Evolutionary conservation across 2,888 invertebrate species (phyloP), one percentile per base, ranked within the genome.

Genomic region (Andrena praecox): DNA sequence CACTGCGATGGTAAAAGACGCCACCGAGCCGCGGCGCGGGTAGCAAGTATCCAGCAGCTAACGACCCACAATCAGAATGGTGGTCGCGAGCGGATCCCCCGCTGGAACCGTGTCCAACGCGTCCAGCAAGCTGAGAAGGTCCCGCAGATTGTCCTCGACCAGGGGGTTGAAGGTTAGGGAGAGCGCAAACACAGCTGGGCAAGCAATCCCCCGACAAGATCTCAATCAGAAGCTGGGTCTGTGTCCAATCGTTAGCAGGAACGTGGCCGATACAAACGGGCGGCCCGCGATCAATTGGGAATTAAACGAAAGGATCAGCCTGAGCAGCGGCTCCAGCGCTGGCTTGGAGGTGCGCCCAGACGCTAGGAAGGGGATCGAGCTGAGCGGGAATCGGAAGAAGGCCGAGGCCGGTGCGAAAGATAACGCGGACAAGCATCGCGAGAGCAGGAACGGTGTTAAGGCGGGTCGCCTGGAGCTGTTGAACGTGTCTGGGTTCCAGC

Each of bases 301-400:
- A 63, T 68, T 93, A 66, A 94, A 93, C 87, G 94, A 94, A 84
- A 91, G 91, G 73, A 92, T 94, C 77, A 93, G 93, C 84, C 75
- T 94, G 72, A 93, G 93, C 78, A 90, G 91, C 6, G 92, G 92
- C 2, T 93, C 93, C 20, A 93, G 93, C 72, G 84, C 89, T 0
- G 92, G 91, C 7, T 87, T 93, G 29, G 90, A 91, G 59, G 88
- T 92, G 7, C 85, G 91, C 0, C 85, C 91, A 6, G 90, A 92
- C 62, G 82, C 87, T 7, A 89, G 68, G n/a, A 89, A 84, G 50
- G 91, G 91, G 20, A 91, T 92, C 64, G 91, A 91, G 42, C 88
- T 92, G 48, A 85, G 89, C 31, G 90, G 89, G 16, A 90, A 82
- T 77, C 77, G 87, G 0, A 79, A 52, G 33, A 87, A 80, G 60